A percentile compares a stretch with the other conserved stretches of the same genome.
These are phyloP conservation scores for Xestia xanthographa DNA, from an alignment of 2,888 invertebrate genomes.

Conservation along the genomic window DNA sequence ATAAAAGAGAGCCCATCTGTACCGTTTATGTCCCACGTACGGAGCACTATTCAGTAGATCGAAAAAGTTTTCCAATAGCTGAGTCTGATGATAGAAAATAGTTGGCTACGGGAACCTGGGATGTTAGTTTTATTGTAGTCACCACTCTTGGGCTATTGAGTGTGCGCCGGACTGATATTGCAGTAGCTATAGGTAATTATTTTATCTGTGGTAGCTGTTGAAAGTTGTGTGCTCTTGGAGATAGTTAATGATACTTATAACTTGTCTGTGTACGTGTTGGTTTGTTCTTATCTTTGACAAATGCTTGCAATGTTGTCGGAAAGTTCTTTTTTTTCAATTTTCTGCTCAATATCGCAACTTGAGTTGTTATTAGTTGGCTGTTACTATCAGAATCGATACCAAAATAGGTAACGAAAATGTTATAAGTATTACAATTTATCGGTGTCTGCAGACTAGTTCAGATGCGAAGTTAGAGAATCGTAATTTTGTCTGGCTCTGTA, in stretches of 20 bases:
- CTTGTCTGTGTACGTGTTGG: conserved; percentile 6
- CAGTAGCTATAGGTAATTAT: conserved; percentile 61
- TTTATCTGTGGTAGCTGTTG: conserved; percentile 50
- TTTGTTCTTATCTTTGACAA: conserved; percentile 24
- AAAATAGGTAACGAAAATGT: not conserved
- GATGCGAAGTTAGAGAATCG: not conserved
- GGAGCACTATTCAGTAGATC: conserved; percentile 85
- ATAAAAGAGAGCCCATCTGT: conserved; percentile 81
- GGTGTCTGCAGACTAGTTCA: conserved; percentile 1
- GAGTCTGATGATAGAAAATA: conserved; percentile 86
- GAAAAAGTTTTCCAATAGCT: conserved; percentile 89
- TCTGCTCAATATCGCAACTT: not conserved
- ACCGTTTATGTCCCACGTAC: conserved; percentile 86
- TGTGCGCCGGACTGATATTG: conserved; percentile 55
- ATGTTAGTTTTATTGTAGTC: conserved; percentile 83
- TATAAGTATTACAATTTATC: not conserved
- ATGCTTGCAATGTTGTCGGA: not conserved
- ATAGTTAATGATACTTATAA: conserved; percentile 47
- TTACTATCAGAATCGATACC: not conserved
- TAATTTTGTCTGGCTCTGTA: not conserved
- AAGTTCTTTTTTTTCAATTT: not conserved
- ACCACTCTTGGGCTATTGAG: conserved; percentile 61
- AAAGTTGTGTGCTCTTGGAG: conserved; percentile 35
- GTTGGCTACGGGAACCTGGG: conserved; percentile 78
- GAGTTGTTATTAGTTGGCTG: not conserved